These are phyloP conservation scores for Tenrec ecaudatus DNA, from an alignment of 2,113 vertebrate species.

Conservation along the genomic window DNA sequence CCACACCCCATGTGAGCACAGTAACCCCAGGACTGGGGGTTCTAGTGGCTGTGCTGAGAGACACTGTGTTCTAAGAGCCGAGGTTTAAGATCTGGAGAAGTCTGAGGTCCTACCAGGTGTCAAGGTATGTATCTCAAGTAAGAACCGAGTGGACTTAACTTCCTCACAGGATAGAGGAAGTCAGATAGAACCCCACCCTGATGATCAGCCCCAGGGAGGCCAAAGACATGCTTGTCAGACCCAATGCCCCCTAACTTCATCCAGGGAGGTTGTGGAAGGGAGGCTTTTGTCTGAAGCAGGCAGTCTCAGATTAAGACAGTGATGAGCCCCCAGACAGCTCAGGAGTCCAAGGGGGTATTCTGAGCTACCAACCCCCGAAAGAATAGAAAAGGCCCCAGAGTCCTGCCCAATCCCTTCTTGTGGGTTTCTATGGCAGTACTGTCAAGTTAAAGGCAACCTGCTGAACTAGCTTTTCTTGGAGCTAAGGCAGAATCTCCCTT, in stretches of 20 bases:
- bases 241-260: accelerated
- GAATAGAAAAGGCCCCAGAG: too few species aligned
- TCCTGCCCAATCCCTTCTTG: too few species aligned
- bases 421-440: too few species aligned
- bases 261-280: background rate
- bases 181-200: too few species aligned
- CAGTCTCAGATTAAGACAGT: background rate
- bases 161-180: too few species aligned
- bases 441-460: background rate
- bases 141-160: too few species aligned
- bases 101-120: background rate
- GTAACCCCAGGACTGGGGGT: background rate
- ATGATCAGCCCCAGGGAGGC: accelerated
- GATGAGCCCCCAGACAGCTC: background rate
- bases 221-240: background rate
- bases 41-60: accelerated
- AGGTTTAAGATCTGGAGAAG: background rate
- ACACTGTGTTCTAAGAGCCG: background rate
- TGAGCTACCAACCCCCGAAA: background rate
- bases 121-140: background rate
- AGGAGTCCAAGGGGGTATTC: background rate
- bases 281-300: background rate
- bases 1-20: accelerated
- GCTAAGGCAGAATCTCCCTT: background rate
- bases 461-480: background rate